Evolutionary conservation across 2,888 invertebrate genomes (phyloP), one percentile per base, ranked within the genome.

Genomic region (Ormyrus rosae): DNA sequence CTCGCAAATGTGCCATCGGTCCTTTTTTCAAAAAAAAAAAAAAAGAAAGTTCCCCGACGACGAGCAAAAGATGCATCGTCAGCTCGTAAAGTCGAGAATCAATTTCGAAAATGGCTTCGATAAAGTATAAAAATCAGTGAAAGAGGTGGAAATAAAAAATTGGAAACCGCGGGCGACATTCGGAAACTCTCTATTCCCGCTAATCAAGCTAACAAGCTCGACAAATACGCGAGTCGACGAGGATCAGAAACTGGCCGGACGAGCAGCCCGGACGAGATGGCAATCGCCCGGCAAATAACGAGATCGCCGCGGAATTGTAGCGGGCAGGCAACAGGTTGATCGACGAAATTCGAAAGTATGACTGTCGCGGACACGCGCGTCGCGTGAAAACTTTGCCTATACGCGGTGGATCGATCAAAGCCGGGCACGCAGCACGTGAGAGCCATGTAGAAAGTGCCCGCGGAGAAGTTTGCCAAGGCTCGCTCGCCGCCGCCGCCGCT

Each of bases 261-360:
- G 56, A 63, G 46, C 48, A 13, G 6, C 11, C 34, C 3, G 34
- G 34, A 34, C 34, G 34, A 34, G 34, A 10, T 4, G 34, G 48
- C 64, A 64, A n/a, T 6, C 50, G 48, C 48, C 13, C 45, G 45
- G 72, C 11, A 19, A 74, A 67, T 67, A 67, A 67, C 67, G 53
- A 53, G 67, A 9, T 63, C 53, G 51, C 34, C 46, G 34, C 46
- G 34, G n/a, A 53, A n/a, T 53, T 34, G 34, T 34, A 34, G 34
- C 50, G 34, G 51, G 68, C 45, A 11, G 55, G 74, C 56, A 11
- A 50, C 67, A n/a, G 58, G 65, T 65, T 69, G 69, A 69, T 19
- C 71, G 51, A 78, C 65, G 71, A 71, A 78, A 78, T 78, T 78
- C 78, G 78, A 78, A 78, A 78, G 78, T 78, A 65, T 65, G 51